A percentile compares a stretch with the other conserved stretches of the same genome.
These are phyloP conservation scores for Drosophila birchii DNA, from an alignment of 2,888 invertebrate species.

Conservation along the genomic window DNA sequence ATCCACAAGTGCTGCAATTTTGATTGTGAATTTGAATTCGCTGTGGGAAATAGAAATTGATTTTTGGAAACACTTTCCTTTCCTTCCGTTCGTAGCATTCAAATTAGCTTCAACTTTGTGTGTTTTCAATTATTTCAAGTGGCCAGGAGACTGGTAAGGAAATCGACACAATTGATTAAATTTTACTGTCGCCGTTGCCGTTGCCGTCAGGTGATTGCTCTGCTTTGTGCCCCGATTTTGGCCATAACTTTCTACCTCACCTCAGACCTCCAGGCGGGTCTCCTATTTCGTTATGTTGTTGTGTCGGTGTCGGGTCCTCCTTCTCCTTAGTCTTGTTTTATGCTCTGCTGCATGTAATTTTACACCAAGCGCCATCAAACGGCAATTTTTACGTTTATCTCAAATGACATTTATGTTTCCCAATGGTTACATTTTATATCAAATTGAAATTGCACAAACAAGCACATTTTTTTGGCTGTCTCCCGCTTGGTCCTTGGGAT, in stretches of 20 bases:
- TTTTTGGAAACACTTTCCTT: constrained; percentile 37
- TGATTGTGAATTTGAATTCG: constrained; percentile 13
- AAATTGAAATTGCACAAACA: constrained; percentile 57
- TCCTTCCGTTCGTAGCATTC: constrained; percentile 39
- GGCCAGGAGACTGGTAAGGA: constrained; percentile 23
- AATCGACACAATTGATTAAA: constrained; percentile 68
- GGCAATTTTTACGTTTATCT: constrained; percentile 76
- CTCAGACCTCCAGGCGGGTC: constrained; percentile 1
- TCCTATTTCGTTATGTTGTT: constrained; percentile 21
- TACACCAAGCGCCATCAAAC: constrained; percentile 62
- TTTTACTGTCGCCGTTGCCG: constrained; percentile 54
- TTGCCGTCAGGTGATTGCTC: constrained; percentile 18
- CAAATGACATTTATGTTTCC: constrained; percentile 77
- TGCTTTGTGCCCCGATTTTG: constrained; percentile 37
- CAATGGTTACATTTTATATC: constrained; percentile 72
- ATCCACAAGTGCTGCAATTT: neutral
- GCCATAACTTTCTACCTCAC: constrained; percentile 31
- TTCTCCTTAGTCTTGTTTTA: constrained; percentile 25
- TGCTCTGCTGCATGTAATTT: constrained; percentile 47
- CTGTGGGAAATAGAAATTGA: constrained; percentile 35
- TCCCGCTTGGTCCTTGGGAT: neutral
- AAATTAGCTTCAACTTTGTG: constrained; percentile 56
- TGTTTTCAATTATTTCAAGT: constrained; percentile 54
- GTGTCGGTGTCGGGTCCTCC: neutral
- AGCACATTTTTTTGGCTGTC: constrained; percentile 27